A percentile compares a stretch with the other conserved stretches of the same genome.
Conservation (phyloP, 2,797 vertebrate genomes). For the Choloepus didactylus region DNA sequence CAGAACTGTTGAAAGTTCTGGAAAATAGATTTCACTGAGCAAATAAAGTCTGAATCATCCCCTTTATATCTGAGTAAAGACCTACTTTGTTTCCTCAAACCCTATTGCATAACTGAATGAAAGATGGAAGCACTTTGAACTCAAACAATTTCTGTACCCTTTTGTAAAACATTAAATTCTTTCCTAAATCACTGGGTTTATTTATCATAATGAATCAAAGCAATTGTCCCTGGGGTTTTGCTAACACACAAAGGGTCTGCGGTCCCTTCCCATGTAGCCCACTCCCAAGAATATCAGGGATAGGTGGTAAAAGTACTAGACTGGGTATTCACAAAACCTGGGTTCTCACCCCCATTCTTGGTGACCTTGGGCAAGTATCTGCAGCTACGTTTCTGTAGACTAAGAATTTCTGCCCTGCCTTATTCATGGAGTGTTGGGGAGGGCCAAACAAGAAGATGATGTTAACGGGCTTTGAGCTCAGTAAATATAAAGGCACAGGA, state of each 20-base stretch:
- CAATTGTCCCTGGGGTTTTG: background rate
- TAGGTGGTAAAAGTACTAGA: background rate
- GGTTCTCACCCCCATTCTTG: background rate
- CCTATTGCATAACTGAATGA: constrained; percentile 66
- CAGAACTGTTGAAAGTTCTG: constrained; percentile 25
- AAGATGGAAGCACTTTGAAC: constrained; percentile 68
- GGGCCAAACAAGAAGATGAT: background rate
- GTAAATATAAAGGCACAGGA: background rate
- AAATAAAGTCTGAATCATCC: constrained; percentile 10
- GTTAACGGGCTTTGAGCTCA: background rate
- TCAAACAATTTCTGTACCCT: constrained; percentile 64
- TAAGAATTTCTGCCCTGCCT: background rate
- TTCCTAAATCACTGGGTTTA: background rate
- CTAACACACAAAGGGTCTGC: background rate
- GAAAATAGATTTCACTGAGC: background rate
- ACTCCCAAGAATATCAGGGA: background rate
- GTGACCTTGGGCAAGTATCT: background rate
- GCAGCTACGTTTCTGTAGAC: background rate
- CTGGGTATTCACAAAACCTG: background rate
- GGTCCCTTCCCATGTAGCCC: background rate
- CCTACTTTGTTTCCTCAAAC: constrained; percentile 51
- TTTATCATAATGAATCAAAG: background rate
- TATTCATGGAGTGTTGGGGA: background rate
- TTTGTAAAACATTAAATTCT: constrained; percentile 65
- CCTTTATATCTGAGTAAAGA: constrained; percentile 26